phyloP scores from a whole-genome alignment of 2,113 vertebrate species.

The Porphyrio hochstetteri region DNA sequence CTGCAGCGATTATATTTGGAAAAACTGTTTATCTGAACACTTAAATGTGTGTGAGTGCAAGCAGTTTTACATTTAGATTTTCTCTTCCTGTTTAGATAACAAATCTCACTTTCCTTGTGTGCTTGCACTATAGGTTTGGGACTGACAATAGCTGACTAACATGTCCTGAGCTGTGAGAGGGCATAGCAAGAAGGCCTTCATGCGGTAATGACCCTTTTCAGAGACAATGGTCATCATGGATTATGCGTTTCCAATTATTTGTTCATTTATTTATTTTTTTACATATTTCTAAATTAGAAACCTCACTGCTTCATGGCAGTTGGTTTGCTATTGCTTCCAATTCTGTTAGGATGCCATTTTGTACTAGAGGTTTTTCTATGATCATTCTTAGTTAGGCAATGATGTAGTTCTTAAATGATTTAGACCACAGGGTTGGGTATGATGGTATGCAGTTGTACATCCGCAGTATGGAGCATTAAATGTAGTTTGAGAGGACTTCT shows the following conservation, averaged over 20 bases:
- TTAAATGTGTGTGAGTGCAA: constrained; percentile 99
- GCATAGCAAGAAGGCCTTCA: constrained; percentile 85
- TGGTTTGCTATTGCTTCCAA: constrained; percentile 85
- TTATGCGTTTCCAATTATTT: constrained; percentile 86
- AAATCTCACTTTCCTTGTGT: constrained; percentile 88
- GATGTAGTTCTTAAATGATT: constrained; percentile 61
- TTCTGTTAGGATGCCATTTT: constrained; percentile 80
- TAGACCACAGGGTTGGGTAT: constrained; percentile 69
- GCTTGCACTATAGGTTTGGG: constrained; percentile 90
- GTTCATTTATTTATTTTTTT: constrained; percentile 86
- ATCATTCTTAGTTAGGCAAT: constrained; percentile 71
- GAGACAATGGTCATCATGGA: constrained; percentile 87
- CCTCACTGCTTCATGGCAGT: constrained; percentile 87
- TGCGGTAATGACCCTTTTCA: constrained; percentile 87
- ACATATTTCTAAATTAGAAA: constrained; percentile 83
- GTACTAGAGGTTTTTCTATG: constrained; percentile 71
- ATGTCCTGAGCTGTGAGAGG: constrained; percentile 88
- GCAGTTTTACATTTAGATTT: constrained; percentile 93
- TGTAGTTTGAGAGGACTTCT: constrained; percentile 44
- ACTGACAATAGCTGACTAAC: constrained; percentile 91
- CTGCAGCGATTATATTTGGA: constrained; percentile 98
- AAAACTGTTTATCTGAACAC: constrained; percentile 97
- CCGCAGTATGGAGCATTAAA: constrained; percentile 62
- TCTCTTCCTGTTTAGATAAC: constrained; percentile 89
- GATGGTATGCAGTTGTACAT: constrained; percentile 45